These are phyloP conservation scores for Zosterops hypoxanthus DNA, from an alignment of 2,113 vertebrate genomes.

Conservation along the genomic window DNA sequence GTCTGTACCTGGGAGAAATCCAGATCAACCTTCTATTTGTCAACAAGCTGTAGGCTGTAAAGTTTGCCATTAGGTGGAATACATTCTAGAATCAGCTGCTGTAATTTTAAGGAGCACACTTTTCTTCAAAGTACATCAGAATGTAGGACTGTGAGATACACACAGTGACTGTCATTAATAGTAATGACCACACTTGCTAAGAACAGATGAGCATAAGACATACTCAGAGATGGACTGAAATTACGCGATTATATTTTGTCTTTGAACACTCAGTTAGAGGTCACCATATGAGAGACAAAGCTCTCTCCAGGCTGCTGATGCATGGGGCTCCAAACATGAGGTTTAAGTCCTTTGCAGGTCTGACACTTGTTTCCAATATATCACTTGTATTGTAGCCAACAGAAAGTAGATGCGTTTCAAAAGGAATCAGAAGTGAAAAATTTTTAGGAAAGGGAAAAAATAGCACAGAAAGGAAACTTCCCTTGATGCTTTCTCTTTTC, in stretches of 20 bases:
- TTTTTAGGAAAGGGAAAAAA: neutral
- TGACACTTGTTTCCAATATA: neutral
- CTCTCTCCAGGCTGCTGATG: neutral
- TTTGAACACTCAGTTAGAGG: neutral
- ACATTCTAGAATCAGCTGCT: neutral
- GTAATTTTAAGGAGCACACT: neutral
- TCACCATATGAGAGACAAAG: neutral
- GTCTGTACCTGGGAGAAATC: neutral
- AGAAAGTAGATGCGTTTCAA: neutral
- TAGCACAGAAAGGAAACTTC: neutral
- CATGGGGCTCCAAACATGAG: neutral
- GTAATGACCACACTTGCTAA: neutral
- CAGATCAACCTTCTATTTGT: neutral
- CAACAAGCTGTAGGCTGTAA: neutral
- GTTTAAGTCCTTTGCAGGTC: neutral
- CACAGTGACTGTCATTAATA: neutral
- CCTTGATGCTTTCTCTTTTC: neutral
- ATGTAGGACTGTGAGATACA: neutral
- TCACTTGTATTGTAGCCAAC: neutral
- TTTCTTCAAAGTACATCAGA: neutral
- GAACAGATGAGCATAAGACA: neutral
- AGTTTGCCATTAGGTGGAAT: neutral
- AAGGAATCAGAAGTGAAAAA: neutral
- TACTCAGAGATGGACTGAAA: neutral
- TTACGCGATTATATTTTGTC: neutral